phyloP scores from a whole-genome alignment of 2,888 invertebrate species.

The Ramazzottius varieornatus region DNA sequence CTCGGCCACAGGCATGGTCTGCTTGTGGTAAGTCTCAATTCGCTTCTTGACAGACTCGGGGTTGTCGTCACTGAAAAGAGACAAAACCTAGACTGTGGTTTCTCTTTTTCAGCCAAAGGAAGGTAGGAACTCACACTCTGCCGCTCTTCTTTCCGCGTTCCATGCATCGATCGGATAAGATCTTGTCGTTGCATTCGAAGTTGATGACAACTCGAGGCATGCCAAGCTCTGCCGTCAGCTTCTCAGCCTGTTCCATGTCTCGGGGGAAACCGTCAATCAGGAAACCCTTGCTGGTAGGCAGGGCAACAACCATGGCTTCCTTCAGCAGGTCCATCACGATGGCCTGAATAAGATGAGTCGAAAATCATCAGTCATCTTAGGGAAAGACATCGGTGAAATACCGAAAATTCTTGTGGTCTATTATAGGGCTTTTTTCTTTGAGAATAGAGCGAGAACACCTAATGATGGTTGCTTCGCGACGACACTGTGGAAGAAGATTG shows the following conservation, averaged over 20 bases:
- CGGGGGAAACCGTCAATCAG: slow-evolving; percentile 27
- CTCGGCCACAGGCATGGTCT: slow-evolving; percentile 20
- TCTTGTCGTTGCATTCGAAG: slow-evolving; percentile 15
- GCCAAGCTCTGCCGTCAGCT: slow-evolving; percentile 18
- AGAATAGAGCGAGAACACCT: too few relatives aligned
- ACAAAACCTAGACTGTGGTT: background rate
- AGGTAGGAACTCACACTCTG: too few relatives aligned
- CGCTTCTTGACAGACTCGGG: slow-evolving; percentile 13
- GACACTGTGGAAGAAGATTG: background rate
- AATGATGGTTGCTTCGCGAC: too few relatives aligned
- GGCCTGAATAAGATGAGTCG: too few relatives aligned
- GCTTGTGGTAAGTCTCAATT: slow-evolving; percentile 16
- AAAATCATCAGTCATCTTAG: too few relatives aligned
- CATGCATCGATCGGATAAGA: slow-evolving; percentile 10
- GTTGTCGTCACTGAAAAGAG: slow-evolving; percentile 12
- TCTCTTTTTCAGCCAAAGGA: too few relatives aligned
- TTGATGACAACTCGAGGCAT: slow-evolving; percentile 19
- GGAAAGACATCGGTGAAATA: slow-evolving; percentile 4
- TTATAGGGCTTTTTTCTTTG: background rate
- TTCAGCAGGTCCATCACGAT: slow-evolving; percentile 20
- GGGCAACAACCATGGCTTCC: slow-evolving; percentile 15
- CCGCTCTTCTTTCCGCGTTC: slow-evolving; percentile 5
- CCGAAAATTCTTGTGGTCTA: slow-evolving; percentile 15
- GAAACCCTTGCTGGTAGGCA: slow-evolving; percentile 21
- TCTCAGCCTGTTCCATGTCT: slow-evolving; percentile 20